These are phyloP conservation scores for Stylophora pistillata DNA, from an alignment of 64 coral and sea anemone genomes.

Conservation along the genomic window DNA sequence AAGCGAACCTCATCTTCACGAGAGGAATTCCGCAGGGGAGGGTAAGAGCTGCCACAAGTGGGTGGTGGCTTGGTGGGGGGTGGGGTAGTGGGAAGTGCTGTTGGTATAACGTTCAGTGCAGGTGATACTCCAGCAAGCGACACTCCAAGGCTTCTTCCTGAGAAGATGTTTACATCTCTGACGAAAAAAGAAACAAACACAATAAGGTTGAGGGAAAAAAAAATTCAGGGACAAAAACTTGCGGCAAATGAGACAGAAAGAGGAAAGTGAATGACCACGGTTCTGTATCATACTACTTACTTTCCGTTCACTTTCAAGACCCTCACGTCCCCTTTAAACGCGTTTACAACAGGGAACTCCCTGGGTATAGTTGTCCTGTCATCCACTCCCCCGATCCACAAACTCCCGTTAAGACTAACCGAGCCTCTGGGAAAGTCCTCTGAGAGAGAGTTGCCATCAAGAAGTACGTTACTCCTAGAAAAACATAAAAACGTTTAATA, in stretches of 20 bases:
- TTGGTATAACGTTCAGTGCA: slow-evolving; percentile 49
- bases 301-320: slow-evolving; percentile 60
- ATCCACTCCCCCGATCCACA: slow-evolving; percentile 78
- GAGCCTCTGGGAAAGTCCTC: slow-evolving; percentile 43
- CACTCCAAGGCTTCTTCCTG: slow-evolving; percentile 68
- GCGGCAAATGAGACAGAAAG: too few relatives aligned
- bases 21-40: slow-evolving; percentile 30
- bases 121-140: slow-evolving; percentile 87
- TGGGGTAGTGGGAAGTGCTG: slow-evolving; percentile 74
- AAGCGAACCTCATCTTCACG: slow-evolving; percentile 54
- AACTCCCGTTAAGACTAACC: slow-evolving; percentile 58
- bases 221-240: not conserved
- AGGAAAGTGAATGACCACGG: not conserved
- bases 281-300: slow-evolving; percentile 37
- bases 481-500: not conserved
- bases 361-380: slow-evolving; percentile 46
- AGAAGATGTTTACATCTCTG: slow-evolving; percentile 76
- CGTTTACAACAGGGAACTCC: slow-evolving; percentile 65
- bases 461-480: slow-evolving; percentile 23
- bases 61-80: slow-evolving; percentile 87
- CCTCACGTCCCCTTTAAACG: slow-evolving; percentile 83
- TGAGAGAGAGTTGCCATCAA: slow-evolving; percentile 32
- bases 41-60: slow-evolving; percentile 68
- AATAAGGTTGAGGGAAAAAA: not conserved
- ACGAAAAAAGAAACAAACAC: slow-evolving; percentile 7